A percentile compares a stretch with the other conserved stretches of the same genome.
Evolutionary conservation across 2,797 vertebrate species (phyloP).

Genomic region (Melanotaenia boesemani): DNA sequence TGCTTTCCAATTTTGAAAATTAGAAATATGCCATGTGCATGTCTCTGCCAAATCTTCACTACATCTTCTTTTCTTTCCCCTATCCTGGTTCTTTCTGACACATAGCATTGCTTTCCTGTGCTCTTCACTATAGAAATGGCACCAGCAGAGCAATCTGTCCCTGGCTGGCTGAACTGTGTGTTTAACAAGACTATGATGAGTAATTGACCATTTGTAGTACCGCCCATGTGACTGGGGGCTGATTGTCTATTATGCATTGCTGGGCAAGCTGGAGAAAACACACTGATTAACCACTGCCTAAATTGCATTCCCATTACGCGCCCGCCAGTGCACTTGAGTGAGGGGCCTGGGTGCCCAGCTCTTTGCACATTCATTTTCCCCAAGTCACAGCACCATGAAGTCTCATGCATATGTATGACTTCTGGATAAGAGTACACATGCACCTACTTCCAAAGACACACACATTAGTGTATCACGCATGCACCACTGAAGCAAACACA

Average conservation of each 20-base stretch:
- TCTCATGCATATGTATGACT: slow-evolving; percentile 78
- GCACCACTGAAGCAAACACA: slow-evolving; percentile 13
- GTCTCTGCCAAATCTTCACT: slow-evolving; percentile 43
- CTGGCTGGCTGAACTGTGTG: slow-evolving; percentile 77
- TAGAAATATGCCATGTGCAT: slow-evolving; percentile 38
- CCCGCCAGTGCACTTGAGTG: slow-evolving; percentile 69
- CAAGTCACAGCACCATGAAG: slow-evolving; percentile 64
- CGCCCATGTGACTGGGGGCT: slow-evolving; percentile 74
- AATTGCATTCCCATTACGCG: slow-evolving; percentile 75
- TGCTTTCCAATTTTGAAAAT: slow-evolving; percentile 46
- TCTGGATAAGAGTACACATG: slow-evolving; percentile 51
- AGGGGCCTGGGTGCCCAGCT: slow-evolving; percentile 58
- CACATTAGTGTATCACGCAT: slow-evolving; percentile 24
- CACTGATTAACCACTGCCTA: slow-evolving; percentile 81
- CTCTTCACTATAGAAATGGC: slow-evolving; percentile 75
- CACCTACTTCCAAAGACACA: slow-evolving; percentile 51
- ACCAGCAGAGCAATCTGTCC: slow-evolving; percentile 76
- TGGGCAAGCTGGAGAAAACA: slow-evolving; percentile 74
- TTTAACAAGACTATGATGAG: slow-evolving; percentile 83
- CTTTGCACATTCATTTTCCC: slow-evolving; percentile 70
- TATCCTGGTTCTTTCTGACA: slow-evolving; percentile 47
- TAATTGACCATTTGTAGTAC: slow-evolving; percentile 82
- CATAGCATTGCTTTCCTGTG: slow-evolving; percentile 66
- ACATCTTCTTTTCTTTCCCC: slow-evolving; percentile 44
- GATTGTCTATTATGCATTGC: slow-evolving; percentile 83